Base-by-base conservation (phyloP, 23 tunicate species). In the Phallusia fumigata region DNA sequence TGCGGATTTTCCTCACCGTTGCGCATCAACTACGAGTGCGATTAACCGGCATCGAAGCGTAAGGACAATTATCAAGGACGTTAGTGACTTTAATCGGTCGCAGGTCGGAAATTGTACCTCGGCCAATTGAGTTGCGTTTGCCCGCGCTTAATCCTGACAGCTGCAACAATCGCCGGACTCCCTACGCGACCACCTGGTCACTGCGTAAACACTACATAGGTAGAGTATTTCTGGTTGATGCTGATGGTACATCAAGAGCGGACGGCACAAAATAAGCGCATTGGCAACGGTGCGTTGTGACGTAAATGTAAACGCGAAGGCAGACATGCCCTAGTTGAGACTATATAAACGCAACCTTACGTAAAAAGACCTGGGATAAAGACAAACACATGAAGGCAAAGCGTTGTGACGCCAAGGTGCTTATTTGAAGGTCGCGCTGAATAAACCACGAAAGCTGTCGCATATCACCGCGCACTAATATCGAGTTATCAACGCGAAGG, bases 181-280 rank as follows among this genome's bases (percentile, higher is more conserved):
- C 69, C 5, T 58, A 58, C 28, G 69, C 69, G 69, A 24, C 69
- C 69, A 58, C 69, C 69, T 58, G 69, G 69, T 24, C 26, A 58
- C 69, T 58, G 16, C 69, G 69, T 24, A 58, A 58, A 58, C 69
- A 58, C 69, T 58, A 21, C 28, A 58, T 58, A 21, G 69, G 3
- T 13, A 58, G 28, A 58, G 69, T 21, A 22, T 58, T 13, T 16
- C 28, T 58, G 5, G 69, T 16, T 22, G 26, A 1, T 58, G n/a
- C n/a, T n/a, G n/a, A n/a, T n/a, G n/a, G 8, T 22, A 58, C 69
- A 58, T 58, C 28, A 22, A 21, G 13, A 58, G 47, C 13, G 28
- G 69, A 1, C 69, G 69, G 16, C 69, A 58, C 47, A 40, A 40
- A 58, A 58, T 58, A 58, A 58, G 69, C 69, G 16, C 69, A 11